phyloP scores from a whole-genome alignment of 2,888 invertebrate genomes.

The Cryptops parisi region DNA sequence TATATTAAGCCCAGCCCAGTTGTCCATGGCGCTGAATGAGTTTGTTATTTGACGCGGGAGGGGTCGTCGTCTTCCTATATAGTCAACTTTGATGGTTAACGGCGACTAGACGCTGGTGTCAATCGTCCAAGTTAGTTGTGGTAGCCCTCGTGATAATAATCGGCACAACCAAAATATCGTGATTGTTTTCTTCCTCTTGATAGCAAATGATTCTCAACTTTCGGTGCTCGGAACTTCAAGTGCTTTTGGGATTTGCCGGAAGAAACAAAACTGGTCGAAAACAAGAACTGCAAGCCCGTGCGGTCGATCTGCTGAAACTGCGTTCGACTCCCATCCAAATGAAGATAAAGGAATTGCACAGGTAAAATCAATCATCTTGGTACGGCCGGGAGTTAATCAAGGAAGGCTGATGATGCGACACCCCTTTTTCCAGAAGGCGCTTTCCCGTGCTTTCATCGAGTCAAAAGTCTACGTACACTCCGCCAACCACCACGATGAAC shows the following conservation, averaged over 20 bases:
- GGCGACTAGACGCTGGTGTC: too few relatives aligned
- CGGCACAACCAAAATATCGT: background rate
- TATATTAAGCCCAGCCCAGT: too few relatives aligned
- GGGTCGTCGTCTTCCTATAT: too few relatives aligned
- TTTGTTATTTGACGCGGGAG: too few relatives aligned
- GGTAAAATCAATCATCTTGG: too few relatives aligned
- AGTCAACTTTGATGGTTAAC: too few relatives aligned
- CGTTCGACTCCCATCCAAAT: constrained; percentile 46
- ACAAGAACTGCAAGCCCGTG: constrained; percentile 58
- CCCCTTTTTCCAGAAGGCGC: constrained; percentile 7
- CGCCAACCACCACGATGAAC: background rate
- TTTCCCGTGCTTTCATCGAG: background rate
- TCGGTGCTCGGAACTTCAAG: constrained; percentile 71
- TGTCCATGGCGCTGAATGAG: too few relatives aligned
- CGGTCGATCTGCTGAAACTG: constrained; percentile 51
- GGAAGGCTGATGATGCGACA: too few relatives aligned
- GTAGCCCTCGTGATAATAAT: background rate
- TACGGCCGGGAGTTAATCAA: too few relatives aligned
- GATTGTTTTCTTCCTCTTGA: constrained; percentile 18
- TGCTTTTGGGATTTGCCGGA: constrained; percentile 62
- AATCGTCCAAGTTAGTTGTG: too few relatives aligned
- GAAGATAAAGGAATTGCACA: constrained; percentile 52
- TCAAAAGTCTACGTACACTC: background rate
- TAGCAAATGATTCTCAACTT: constrained; percentile 48
- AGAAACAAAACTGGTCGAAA: constrained; percentile 65